These are phyloP conservation scores for Microctonus hyperodae DNA, from an alignment of 2,888 invertebrate genomes.

Conservation along the genomic window DNA sequence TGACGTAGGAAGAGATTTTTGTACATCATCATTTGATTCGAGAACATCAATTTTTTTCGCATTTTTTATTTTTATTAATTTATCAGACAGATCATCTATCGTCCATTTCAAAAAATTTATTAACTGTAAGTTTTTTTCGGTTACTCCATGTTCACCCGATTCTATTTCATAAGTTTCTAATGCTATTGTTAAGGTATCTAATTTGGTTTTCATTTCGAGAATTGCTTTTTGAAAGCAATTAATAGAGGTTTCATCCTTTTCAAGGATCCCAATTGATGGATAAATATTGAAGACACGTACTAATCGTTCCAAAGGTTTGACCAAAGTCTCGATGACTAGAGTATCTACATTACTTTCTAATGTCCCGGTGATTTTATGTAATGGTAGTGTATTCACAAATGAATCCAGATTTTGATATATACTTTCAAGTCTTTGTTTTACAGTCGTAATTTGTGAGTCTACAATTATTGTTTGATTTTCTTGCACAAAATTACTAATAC, in stretches of 20 bases:
- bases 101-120: conserved; percentile 36
- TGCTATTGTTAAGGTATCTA: conserved; percentile 51
- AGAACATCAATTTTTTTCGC: conserved; percentile 21
- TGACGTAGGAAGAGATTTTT: conserved; percentile 24
- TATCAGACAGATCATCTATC: conserved; percentile 36
- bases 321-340: conserved; percentile 55
- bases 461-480: conserved; percentile 20
- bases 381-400: conserved; percentile 34
- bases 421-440: conserved; percentile 36
- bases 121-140: conserved; percentile 46
- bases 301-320: conserved; percentile 52
- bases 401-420: conserved; percentile 39
- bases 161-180: conserved; percentile 53
- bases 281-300: conserved; percentile 39
- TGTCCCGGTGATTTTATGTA: conserved; percentile 35
- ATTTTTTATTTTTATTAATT: conserved; percentile 31
- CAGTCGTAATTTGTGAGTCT: conserved; percentile 29
- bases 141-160: conserved; percentile 37
- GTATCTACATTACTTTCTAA: conserved; percentile 53
- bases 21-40: neutral
- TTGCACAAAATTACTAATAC: conserved; percentile 22
- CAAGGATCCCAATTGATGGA: conserved; percentile 30
- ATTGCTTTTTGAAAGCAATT: conserved; percentile 44
- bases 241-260: conserved; percentile 16
- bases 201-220: conserved; percentile 49